These are phyloP conservation scores for Phoxinus phoxinus DNA, from an alignment of 2,113 vertebrate species.

Conservation along the genomic window DNA sequence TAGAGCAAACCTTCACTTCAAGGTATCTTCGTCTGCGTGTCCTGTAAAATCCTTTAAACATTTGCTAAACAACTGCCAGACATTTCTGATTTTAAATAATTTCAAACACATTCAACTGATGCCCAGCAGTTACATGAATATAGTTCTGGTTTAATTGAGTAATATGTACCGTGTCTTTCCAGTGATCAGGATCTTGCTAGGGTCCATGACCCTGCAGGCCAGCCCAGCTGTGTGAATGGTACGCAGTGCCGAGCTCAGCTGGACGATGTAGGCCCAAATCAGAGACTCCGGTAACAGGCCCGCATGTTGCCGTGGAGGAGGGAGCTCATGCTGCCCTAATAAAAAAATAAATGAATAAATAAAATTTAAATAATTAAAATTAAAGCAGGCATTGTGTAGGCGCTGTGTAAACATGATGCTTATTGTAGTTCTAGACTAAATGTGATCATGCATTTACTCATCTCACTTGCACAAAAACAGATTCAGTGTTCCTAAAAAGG, in stretches of 20 bases:
- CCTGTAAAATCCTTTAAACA: no score
- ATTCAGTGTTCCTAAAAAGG: no score
- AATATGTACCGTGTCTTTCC: constrained; percentile 91
- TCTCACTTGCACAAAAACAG: no score
- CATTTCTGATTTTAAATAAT: background rate
- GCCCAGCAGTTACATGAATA: background rate
- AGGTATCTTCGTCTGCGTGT: no score
- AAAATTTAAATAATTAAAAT: background rate
- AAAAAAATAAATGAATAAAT: background rate
- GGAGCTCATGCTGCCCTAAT: constrained; percentile 93
- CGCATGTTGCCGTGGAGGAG: constrained; percentile 93
- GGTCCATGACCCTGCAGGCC: constrained; percentile 97
- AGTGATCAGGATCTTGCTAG: constrained; percentile 97
- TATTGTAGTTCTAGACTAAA: no score
- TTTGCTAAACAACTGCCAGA: background rate
- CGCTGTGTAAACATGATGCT: no score
- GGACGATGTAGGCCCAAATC: constrained; percentile 98
- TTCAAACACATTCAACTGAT: background rate
- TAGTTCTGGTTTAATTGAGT: background rate
- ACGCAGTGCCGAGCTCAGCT: constrained; percentile 93
- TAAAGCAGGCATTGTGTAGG: no score
- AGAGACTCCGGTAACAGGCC: constrained; percentile 95
- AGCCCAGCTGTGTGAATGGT: constrained; percentile 96
- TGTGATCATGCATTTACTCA: no score
- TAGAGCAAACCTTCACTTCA: no score